Evolutionary conservation across 2,113 vertebrate genomes (phyloP), one percentile per base, ranked within the genome.

Genomic region (Heterotis niloticus): DNA sequence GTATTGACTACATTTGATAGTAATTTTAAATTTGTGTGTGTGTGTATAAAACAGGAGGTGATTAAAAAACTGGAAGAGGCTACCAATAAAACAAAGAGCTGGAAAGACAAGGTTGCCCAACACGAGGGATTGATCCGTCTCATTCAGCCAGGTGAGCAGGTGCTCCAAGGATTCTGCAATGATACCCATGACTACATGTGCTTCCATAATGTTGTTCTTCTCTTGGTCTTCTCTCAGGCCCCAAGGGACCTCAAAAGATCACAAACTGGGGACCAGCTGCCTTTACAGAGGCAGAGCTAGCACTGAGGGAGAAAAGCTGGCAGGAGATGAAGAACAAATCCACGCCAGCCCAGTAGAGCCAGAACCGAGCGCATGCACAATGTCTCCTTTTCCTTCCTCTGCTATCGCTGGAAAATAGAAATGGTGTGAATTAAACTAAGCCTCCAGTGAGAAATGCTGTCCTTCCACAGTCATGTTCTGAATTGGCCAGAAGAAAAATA

Each of bases 71-170:
- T 99, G 81, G 95, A 96, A 88, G 89, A 90, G 0, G 97, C 98
- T 62, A 84, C 96, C 29, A 95, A 87, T 81, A 98, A 93, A 79
- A 98, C 98, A 24, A 96, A 90, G 86, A 95, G 91, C 79, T 99
- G 98, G 96, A 98, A 98, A 85, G 96, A 98, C 88, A 98, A 96
- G 88, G 97, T 99, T 85, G 94, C 94, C 24, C 93, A 96, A 64
- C 98, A 98, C 0, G 96, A 99, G 81, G 98, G 98, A 5, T 84
- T 99, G 81, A 91, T 99, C 68, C 91, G 95, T 20, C 90, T 98
- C 86, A 96, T 98, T 86, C 94, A 98, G 80, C 98, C 98, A 90
- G 98, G 98, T 99, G 90, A 80, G 79, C 5, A 13, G 23, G 23
- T 64, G 20, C n/a, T 29, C 4, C 14, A 67, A 56, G 20, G 2